phyloP scores from a whole-genome alignment of 2,888 invertebrate genomes.

The Oscheius sp. region DNA sequence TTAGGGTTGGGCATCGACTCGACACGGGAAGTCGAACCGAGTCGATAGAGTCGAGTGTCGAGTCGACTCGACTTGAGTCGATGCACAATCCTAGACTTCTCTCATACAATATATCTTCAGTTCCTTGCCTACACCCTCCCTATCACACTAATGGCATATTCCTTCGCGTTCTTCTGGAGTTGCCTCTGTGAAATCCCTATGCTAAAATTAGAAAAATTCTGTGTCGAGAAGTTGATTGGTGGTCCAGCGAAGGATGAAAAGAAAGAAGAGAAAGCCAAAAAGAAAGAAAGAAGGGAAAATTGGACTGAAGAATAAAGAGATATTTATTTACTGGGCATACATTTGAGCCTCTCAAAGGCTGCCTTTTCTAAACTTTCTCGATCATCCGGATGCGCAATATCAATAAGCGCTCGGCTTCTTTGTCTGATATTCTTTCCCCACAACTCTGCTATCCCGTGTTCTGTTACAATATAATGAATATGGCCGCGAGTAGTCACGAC shows the following conservation, averaged over 20 bases:
- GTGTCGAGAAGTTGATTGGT: conserved; percentile 2
- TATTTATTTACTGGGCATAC: conserved; percentile 8
- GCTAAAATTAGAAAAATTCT: conserved; percentile 36
- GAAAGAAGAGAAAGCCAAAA: no score
- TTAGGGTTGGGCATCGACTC: no score
- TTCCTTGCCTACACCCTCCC: conserved; percentile 18
- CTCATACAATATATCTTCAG: conserved; percentile 7
- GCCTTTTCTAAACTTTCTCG: conserved; percentile 86
- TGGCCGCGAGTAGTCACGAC: conserved; percentile 92
- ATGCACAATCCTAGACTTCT: neutral
- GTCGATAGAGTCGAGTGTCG: no score
- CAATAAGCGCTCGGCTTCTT: conserved; percentile 87
- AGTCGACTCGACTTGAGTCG: no score
- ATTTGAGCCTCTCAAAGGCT: conserved; percentile 81
- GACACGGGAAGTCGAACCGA: no score
- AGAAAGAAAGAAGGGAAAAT: no score
- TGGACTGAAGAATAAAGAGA: neutral
- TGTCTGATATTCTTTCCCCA: conserved; percentile 91
- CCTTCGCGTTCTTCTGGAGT: conserved; percentile 47
- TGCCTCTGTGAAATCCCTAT: conserved; percentile 45
- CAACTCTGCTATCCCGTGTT: conserved; percentile 88
- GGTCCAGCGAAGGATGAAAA: neutral
- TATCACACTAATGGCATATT: conserved; percentile 2
- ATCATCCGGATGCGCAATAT: conserved; percentile 88
- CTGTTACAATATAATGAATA: conserved; percentile 92